A percentile compares a stretch with the other conserved stretches of the same genome.
These are phyloP conservation scores for Panagrolaimus sp. DNA, from an alignment of 1,140 invertebrate genomes.

Conservation along the genomic window DNA sequence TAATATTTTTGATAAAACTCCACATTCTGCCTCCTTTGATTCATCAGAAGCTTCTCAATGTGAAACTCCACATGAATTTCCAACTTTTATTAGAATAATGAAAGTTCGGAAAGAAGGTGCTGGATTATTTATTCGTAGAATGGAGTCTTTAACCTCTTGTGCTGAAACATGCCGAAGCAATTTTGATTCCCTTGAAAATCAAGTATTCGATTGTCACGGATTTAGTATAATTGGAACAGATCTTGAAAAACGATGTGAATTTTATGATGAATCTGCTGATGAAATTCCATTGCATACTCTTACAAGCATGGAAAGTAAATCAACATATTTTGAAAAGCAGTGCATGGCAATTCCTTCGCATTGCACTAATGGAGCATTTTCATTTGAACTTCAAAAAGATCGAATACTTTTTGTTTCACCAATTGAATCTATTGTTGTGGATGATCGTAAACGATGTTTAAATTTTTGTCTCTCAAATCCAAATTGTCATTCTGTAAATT, in stretches of 20 bases:
- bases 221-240: constrained; percentile 17
- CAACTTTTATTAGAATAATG: constrained; percentile 12
- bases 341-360: constrained; percentile 25
- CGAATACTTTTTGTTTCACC: constrained; percentile 4
- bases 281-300: background rate
- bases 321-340: constrained; percentile 29
- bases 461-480: constrained; percentile 25
- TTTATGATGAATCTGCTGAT: constrained; percentile 23
- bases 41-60: background rate
- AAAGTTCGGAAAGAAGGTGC: constrained; percentile 13
- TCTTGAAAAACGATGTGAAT: constrained; percentile 25
- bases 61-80: constrained; percentile 14
- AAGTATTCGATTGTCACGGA: constrained; percentile 26
- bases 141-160: constrained; percentile 9
- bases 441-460: constrained; percentile 25
- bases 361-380: constrained; percentile 23
- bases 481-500: constrained; percentile 25
- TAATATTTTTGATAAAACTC: too few species aligned
- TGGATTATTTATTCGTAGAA: background rate
- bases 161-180: constrained; percentile 2
- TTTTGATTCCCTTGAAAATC: constrained; percentile 2
- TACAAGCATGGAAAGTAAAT: constrained; percentile 14
- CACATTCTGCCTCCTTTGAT: too few species aligned
- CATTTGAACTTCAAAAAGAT: constrained; percentile 25
- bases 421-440: constrained; percentile 19